phyloP scores from a whole-genome alignment of 2,797 vertebrate species.

The Iguana delicatissima region DNA sequence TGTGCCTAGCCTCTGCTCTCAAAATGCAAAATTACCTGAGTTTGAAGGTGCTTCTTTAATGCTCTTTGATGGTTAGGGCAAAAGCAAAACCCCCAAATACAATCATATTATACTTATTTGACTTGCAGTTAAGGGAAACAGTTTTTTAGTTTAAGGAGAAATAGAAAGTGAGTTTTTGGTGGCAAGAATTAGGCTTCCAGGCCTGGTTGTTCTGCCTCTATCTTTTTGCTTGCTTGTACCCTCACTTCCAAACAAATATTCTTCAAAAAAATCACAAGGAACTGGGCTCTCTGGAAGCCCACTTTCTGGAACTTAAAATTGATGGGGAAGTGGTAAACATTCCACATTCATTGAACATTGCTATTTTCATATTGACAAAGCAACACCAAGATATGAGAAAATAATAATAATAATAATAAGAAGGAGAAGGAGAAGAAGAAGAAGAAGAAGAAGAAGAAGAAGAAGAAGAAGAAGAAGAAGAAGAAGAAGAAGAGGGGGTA shows the following conservation, averaged over 20 bases:
- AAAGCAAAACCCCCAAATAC: no score
- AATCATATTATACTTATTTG: not conserved
- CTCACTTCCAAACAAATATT: not conserved
- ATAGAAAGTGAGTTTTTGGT: not conserved
- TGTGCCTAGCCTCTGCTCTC: not conserved
- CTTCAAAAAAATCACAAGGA: not conserved
- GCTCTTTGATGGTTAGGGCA: not conserved
- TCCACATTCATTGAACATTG: not conserved
- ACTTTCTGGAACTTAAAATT: not conserved
- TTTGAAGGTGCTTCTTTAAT: slow-evolving; percentile 7
- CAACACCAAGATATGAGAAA: not conserved
- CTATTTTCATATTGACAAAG: not conserved
- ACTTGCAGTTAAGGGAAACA: not conserved
- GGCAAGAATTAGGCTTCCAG: not conserved
- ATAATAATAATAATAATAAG: not conserved
- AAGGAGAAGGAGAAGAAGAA: no score
- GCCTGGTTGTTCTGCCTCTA: not conserved
- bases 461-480: no score
- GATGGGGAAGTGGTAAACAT: not conserved
- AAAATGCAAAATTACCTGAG: not conserved
- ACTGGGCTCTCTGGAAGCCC: not conserved
- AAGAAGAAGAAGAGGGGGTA: not conserved
- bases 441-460: no score
- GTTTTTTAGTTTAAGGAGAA: not conserved
- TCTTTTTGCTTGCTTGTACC: not conserved